phyloP scores from a whole-genome alignment of 2,888 invertebrate species.

The Ectemnius lituratus region DNA sequence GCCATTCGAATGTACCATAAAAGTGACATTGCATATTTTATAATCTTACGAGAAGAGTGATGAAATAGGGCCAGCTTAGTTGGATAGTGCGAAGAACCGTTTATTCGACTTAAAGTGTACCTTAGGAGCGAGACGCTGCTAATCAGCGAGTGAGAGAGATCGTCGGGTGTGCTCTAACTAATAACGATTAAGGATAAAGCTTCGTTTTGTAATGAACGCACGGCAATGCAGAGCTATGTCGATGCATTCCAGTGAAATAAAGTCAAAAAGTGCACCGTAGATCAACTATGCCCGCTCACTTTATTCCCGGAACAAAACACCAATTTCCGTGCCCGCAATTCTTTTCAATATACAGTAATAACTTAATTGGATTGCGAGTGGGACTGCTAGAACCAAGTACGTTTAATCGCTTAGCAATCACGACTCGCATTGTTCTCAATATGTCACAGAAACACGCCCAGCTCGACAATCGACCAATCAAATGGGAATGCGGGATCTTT shows the following conservation, averaged over 20 bases:
- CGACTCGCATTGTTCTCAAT: slow-evolving; percentile 29
- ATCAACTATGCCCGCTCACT: too few relatives aligned
- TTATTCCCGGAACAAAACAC: too few relatives aligned
- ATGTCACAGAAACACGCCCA: slow-evolving; percentile 47
- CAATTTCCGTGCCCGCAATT: neutral
- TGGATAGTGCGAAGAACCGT: slow-evolving; percentile 55
- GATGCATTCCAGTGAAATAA: slow-evolving; percentile 9
- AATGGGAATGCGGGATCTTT: slow-evolving; percentile 39
- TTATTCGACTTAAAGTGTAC: slow-evolving; percentile 59
- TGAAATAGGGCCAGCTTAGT: slow-evolving; percentile 32
- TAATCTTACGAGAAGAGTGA: slow-evolving; percentile 32
- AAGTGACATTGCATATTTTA: slow-evolving; percentile 55
- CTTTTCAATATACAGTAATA: slow-evolving; percentile 1
- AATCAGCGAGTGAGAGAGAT: slow-evolving; percentile 41
- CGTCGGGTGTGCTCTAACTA: slow-evolving; percentile 55
- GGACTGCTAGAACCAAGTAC: neutral
- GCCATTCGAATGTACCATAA: slow-evolving; percentile 26
- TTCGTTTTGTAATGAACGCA: slow-evolving; percentile 62
- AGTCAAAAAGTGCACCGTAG: neutral
- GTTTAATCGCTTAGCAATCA: slow-evolving; percentile 8
- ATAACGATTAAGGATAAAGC: slow-evolving; percentile 60
- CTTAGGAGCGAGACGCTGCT: slow-evolving; percentile 49
- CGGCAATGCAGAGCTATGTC: neutral
- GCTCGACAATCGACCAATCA: slow-evolving; percentile 28
- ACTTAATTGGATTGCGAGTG: neutral